Base-by-base conservation (phyloP, 2,113 vertebrate genomes). In the Xiphias gladius region DNA sequence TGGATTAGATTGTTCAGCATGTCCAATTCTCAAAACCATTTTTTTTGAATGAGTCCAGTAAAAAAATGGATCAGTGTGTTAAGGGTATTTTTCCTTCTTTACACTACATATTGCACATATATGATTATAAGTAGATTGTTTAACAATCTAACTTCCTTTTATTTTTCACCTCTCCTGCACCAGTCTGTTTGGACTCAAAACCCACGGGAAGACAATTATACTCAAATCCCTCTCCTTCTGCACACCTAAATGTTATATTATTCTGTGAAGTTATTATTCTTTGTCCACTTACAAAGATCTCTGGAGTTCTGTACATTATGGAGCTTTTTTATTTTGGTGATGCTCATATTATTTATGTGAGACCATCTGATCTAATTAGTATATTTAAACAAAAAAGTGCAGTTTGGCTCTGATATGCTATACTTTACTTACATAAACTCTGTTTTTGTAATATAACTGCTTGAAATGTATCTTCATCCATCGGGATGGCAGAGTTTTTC, bases 1-100 rank as follows among this genome's bases (percentile, higher is more conserved):
- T 28, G 70, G 70, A 73, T 89, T 92, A 92, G 87, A 90, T 68
- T 54, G 64, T 89, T 86, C 81, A 92, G 84, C 70, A 78, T 89
- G 91, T 92, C 91, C 85, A 88, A 83, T 88, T 84, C 77, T 82
- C 52, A 28, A 84, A 88, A 79, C 74, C 14, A 0, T 79, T 83
- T 79, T 83, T 73, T 82, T 66, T 87, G 13, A 83, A 84, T 65
- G 37, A 87, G 57, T 86, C 65, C 73, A 65, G 66, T 67, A 62
- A 69, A 61, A 64, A 37, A 50, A 48, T 19, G 26, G 41, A 82
- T 79, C 70, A 55, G 57, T 73, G 73, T 78, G 37, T 89, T 88
- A 64, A 11, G 67, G 66, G 37, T 80, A 46, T 84, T 86, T 83
- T 67, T 30, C 26, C 35, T 58, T 37, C 28, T 13, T 55, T 41